These are phyloP conservation scores for Pyrrhosoma nymphula DNA, from an alignment of 2,888 invertebrate genomes.

Conservation along the genomic window DNA sequence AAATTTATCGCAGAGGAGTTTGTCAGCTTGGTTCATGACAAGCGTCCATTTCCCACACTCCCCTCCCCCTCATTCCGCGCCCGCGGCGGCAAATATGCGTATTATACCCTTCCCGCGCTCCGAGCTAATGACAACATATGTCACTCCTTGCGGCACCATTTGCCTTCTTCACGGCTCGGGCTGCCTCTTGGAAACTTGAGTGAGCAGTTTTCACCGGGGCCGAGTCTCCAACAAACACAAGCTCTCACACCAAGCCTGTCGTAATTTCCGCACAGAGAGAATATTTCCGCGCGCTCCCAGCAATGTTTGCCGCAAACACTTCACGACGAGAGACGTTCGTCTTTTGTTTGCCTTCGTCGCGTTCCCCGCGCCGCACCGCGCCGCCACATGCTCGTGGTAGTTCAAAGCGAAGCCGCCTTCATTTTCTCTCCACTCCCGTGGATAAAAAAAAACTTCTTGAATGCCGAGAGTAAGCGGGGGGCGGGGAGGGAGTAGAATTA, in stretches of 20 bases:
- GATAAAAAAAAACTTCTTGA: not conserved
- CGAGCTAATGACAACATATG: conserved; percentile 13
- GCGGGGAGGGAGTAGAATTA: too few relatives aligned
- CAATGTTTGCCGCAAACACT: conserved; percentile 21
- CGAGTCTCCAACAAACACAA: not conserved
- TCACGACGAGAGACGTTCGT: not conserved
- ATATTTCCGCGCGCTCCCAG: not conserved
- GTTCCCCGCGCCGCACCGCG: not conserved
- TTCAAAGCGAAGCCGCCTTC: conserved; percentile 8
- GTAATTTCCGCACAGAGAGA: not conserved
- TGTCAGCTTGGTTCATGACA: not conserved
- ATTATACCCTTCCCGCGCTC: not conserved
- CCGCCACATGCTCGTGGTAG: not conserved
- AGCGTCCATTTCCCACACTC: not conserved
- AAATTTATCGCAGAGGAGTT: not conserved
- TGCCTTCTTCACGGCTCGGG: not conserved
- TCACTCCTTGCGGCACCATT: not conserved
- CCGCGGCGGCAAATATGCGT: not conserved
- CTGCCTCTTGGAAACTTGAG: too few relatives aligned
- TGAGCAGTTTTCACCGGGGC: not conserved
- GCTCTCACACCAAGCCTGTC: not conserved
- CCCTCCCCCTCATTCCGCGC: not conserved
- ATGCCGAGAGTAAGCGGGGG: too few relatives aligned
- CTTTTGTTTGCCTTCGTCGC: not conserved
- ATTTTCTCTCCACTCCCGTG: not conserved